Conservation (phyloP, 2,797 vertebrate genomes). For the Clarias fuscus region DNA sequence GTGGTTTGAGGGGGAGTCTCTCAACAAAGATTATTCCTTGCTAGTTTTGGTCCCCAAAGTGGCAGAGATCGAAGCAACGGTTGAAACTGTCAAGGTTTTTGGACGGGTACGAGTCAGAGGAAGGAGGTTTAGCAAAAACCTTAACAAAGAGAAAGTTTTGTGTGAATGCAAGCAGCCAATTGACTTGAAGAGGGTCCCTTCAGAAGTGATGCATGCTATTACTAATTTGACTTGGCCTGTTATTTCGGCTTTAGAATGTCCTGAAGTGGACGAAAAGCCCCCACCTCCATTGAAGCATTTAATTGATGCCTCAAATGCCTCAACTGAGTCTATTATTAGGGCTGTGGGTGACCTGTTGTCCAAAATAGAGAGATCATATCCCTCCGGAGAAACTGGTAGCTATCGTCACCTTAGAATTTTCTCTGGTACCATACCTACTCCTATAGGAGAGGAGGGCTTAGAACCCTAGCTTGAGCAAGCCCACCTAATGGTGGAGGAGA, state of each 20-base stretch:
- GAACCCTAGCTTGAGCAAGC: constrained; percentile 45
- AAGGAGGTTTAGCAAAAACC: background rate
- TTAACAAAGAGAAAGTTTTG: constrained; percentile 6
- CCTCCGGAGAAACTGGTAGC: background rate
- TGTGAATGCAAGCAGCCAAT: constrained; percentile 27
- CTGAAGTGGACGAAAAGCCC: too few relatives aligned
- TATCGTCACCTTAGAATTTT: constrained; percentile 3
- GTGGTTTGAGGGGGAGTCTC: too few relatives aligned
- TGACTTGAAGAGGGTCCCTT: constrained; percentile 19
- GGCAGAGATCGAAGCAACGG: too few relatives aligned
- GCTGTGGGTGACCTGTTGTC: constrained; percentile 28
- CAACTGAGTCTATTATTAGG: constrained; percentile 31
- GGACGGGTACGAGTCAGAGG: constrained; percentile 2
- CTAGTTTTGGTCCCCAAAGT: too few relatives aligned
- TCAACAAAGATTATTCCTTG: too few relatives aligned
- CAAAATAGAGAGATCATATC: constrained; percentile 1
- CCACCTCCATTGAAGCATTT: too few relatives aligned
- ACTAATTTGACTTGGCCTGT: too few relatives aligned
- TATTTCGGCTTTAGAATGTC: too few relatives aligned
- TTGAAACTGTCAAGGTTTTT: too few relatives aligned
- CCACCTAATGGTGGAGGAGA: constrained; percentile 35
- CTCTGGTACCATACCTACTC: constrained; percentile 20
- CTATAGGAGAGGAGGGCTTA: constrained; percentile 22
- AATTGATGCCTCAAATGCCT: background rate
- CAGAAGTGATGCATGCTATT: background rate